Evolutionary conservation across 2,797 vertebrate genomes (phyloP).

Genomic region (Chelon labrosus): DNA sequence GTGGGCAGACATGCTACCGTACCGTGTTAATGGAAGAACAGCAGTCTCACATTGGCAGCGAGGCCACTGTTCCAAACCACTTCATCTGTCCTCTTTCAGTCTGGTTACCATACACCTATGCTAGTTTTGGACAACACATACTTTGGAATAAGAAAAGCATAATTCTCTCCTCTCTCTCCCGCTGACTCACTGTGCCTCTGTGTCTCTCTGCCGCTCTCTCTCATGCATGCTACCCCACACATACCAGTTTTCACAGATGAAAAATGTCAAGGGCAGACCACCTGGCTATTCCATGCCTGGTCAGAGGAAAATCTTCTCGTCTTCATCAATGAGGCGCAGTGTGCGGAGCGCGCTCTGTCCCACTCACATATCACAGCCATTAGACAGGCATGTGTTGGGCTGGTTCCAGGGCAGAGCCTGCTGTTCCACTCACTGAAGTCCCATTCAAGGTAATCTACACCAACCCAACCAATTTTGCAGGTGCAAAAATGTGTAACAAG

Average conservation of each 20-base stretch:
- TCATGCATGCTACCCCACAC: slow-evolving; percentile 76
- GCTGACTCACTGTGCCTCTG: slow-evolving; percentile 38
- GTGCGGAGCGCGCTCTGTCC: slow-evolving; percentile 71
- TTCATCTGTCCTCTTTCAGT: slow-evolving; percentile 76
- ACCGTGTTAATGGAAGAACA: slow-evolving; percentile 77
- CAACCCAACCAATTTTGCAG: slow-evolving; percentile 71
- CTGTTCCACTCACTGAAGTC: slow-evolving; percentile 64
- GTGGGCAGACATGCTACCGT: slow-evolving; percentile 74
- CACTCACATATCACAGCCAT: slow-evolving; percentile 81
- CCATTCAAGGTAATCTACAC: slow-evolving; percentile 74
- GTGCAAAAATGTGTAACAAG: slow-evolving; percentile 74
- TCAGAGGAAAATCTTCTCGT: slow-evolving; percentile 78
- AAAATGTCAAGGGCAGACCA: slow-evolving; percentile 82
- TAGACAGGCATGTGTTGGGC: slow-evolving; percentile 82
- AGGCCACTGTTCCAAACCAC: slow-evolving; percentile 78
- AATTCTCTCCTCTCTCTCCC: slow-evolving; percentile 60
- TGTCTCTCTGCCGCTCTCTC: slow-evolving; percentile 47
- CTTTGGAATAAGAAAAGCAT: slow-evolving; percentile 74
- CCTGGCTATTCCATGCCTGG: slow-evolving; percentile 78
- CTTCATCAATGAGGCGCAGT: slow-evolving; percentile 84
- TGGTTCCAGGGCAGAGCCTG: slow-evolving; percentile 66
- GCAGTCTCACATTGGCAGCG: slow-evolving; percentile 73
- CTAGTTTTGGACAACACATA: slow-evolving; percentile 80
- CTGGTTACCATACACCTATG: slow-evolving; percentile 77
- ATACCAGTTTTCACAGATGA: slow-evolving; percentile 77